phyloP scores from a whole-genome alignment of 92 coral and sea anemone genomes.

The Palythoa grandis region DNA sequence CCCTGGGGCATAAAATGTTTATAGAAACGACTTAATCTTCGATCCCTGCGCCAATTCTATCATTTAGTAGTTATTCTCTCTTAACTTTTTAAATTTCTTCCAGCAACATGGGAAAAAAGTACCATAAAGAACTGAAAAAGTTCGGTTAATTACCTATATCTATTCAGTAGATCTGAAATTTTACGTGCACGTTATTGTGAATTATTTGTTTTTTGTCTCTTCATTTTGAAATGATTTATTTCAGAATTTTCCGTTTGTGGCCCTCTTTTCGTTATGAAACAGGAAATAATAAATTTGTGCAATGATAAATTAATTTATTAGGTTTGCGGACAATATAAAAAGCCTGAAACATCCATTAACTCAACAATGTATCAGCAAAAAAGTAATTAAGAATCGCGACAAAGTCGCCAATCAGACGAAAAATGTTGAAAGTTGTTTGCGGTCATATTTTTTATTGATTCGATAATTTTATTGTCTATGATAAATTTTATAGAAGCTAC shows the following conservation, averaged over 20 bases:
- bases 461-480: neutral
- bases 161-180: neutral
- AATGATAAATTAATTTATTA: neutral
- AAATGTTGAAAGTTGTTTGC: neutral
- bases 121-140: neutral
- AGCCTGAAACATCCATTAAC: slow-evolving; percentile 10
- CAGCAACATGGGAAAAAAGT: neutral
- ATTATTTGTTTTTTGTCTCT: neutral
- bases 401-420: slow-evolving; percentile 7
- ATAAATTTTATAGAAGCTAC: neutral
- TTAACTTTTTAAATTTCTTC: neutral
- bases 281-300: slow-evolving; percentile 16
- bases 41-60: neutral
- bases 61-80: neutral
- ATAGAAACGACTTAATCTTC: neutral
- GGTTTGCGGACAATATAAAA: neutral
- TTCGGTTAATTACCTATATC: neutral
- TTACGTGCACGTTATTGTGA: neutral
- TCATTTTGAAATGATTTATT: neutral
- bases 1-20: neutral
- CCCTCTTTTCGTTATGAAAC: neutral
- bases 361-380: neutral
- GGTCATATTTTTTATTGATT: neutral
- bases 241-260: neutral
- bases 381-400: slow-evolving; percentile 25